A percentile compares a stretch with the other conserved stretches of the same genome.
These are phyloP conservation scores for Xiphophorus maculatus DNA, from an alignment of 2,113 vertebrate genomes.

Conservation along the genomic window DNA sequence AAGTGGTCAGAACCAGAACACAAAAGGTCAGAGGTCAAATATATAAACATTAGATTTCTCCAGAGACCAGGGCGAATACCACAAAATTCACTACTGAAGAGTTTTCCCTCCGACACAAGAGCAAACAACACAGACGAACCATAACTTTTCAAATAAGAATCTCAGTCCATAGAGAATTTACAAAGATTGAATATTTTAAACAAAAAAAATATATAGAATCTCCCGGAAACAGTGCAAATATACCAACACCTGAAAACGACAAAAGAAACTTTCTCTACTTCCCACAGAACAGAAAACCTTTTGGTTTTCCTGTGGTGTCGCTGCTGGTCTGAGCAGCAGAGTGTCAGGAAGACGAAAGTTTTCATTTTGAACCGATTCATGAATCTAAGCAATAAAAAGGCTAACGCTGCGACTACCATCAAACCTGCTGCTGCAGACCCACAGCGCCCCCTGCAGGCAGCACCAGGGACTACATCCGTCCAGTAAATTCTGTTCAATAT, in stretches of 20 bases:
- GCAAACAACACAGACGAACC: conserved; percentile 48
- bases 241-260: conserved; percentile 49
- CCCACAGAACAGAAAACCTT: not conserved
- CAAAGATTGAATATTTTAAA: conserved; percentile 72
- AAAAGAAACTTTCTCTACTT: conserved; percentile 10
- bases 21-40: too few relatives aligned
- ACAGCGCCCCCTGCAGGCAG: too few relatives aligned
- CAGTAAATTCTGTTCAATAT: too few relatives aligned
- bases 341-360: conserved; percentile 16
- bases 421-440: too few relatives aligned
- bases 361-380: conserved; percentile 23
- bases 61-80: too few relatives aligned
- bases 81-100: not conserved
- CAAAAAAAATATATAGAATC: conserved; percentile 35
- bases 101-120: conserved; percentile 35
- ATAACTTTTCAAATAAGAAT: conserved; percentile 52
- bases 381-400: not conserved
- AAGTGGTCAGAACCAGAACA: too few relatives aligned
- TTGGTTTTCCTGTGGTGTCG: conserved; percentile 5
- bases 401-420: too few relatives aligned
- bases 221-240: conserved; percentile 67
- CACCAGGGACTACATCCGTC: too few relatives aligned
- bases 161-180: conserved; percentile 58
- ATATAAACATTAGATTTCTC: too few relatives aligned
- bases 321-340: not conserved